phyloP scores from a whole-genome alignment of 2,797 vertebrate genomes.

The Botia kubotai region DNA sequence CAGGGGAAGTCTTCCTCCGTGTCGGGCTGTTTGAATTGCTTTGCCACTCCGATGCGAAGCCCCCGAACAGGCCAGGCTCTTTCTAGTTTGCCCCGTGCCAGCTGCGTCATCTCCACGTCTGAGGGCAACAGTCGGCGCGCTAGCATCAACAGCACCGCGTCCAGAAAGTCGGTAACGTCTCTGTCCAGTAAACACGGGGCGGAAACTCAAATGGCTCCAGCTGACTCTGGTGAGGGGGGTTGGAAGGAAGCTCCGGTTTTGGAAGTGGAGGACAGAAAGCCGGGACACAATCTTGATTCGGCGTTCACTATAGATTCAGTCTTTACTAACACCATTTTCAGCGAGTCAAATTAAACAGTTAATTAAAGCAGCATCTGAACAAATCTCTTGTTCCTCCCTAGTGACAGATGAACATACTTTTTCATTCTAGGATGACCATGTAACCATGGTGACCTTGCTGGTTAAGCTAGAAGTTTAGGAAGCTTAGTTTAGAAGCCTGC shows the following conservation, averaged over 20 bases:
- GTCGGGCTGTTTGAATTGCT: conserved; percentile 76
- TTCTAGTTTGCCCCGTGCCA: conserved; percentile 91
- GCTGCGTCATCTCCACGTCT: conserved; percentile 97
- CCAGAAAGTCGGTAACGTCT: conserved; percentile 88
- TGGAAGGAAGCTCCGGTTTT: conserved; percentile 59
- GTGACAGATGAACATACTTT: background rate
- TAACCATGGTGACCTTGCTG: too few relatives aligned
- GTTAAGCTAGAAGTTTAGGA: background rate
- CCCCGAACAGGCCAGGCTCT: conserved; percentile 76
- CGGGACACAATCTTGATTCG: conserved; percentile 77
- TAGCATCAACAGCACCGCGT: conserved; percentile 95
- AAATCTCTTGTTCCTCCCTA: background rate
- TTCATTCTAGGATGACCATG: background rate
- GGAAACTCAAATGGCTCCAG: conserved; percentile 31
- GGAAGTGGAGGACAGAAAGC: conserved; percentile 76
- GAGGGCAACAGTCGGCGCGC: conserved; percentile 95
- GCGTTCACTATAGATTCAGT: conserved; percentile 78
- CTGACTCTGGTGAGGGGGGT: conserved; percentile 61
- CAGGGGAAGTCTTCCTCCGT: conserved; percentile 78
- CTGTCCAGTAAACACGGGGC: conserved; percentile 92
- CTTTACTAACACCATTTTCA: conserved; percentile 82
- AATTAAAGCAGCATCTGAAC: background rate
- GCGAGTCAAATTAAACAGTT: conserved; percentile 65
- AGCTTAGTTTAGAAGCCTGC: too few relatives aligned
- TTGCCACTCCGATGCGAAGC: conserved; percentile 66